Evolutionary conservation across 2,888 invertebrate species (phyloP), one percentile per base, ranked within the genome.

Genomic region (Coremacera marginata): DNA sequence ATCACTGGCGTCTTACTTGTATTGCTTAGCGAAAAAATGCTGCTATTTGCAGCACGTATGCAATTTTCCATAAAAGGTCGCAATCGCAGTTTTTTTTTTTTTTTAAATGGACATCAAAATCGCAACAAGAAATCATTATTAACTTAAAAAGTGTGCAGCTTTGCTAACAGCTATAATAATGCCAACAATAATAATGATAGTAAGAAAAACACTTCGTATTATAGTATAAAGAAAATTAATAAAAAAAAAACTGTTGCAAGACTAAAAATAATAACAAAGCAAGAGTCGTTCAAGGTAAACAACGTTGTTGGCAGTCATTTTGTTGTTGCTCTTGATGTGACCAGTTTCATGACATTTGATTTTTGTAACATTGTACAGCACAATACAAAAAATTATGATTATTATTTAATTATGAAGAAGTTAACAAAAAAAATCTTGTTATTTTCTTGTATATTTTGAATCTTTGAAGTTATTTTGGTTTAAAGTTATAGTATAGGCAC

Each of bases 221-320:
- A 7, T 5, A 1, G 8, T 8, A 37, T 8, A 5, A 25, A 25
- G 25, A 14, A 60, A 60, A 25, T 19, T n/a, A n/a, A n/a, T n/a
- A n/a, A 27, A 19, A 60, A 60, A 22, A 60, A 14, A 14, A 11
- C 25, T 60, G 25, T 27, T n/a, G 25, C 22, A 60, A 55, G 9
- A 55, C 19, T 22, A 25, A 60, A 22, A 25, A 22, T 14, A 25
- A 60, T 14, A 22, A 25, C 19, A 22, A 27, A 27, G 14, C 57
- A 7, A 60, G 25, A n/a, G 34, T 65, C 16, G 67, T 44, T 67
- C 44, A 67, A 67, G 67, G 67, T 44, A 22, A 67, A 11, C 67
- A 31, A 67, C 44, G 11, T 37, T 34, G 44, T 44, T 2, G 19
- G 9, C 25, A 60, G 27, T 27, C 22, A 34, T 44, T 44, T 2